Conservation (phyloP, 2,888 invertebrate genomes). For the Eretmocerus hayati region DNA sequence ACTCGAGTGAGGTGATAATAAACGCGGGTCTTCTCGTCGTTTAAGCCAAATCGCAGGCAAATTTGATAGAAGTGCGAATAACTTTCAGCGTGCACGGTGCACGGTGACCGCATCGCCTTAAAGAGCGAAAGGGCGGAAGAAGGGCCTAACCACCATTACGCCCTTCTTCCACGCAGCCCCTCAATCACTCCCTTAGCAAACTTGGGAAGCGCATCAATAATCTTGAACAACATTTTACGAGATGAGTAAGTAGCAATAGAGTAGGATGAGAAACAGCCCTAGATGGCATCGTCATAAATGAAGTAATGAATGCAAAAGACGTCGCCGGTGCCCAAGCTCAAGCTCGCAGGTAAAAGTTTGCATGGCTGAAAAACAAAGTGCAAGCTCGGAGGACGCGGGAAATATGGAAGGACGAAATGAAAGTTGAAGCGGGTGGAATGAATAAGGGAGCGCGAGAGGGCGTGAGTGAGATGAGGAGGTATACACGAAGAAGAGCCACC, state of each 20-base stretch:
- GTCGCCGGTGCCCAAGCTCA: constrained; percentile 6
- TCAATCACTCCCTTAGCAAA: too few species aligned
- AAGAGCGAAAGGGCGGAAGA: too few species aligned
- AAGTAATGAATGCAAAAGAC: constrained; percentile 19
- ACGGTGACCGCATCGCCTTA: too few species aligned
- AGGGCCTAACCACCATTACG: too few species aligned
- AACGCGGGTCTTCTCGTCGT: too few species aligned
- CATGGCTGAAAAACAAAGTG: neutral
- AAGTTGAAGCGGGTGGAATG: constrained; percentile 19
- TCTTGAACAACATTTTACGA: neutral
- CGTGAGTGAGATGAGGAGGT: neutral
- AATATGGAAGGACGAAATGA: constrained; percentile 22
- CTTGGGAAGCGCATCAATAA: too few species aligned
- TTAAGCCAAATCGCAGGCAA: too few species aligned
- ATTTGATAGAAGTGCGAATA: too few species aligned
- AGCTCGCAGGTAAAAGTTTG: constrained; percentile 10
- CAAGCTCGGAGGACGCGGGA: constrained; percentile 1
- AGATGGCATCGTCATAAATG: constrained; percentile 15
- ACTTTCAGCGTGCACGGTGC: too few species aligned
- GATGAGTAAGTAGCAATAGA: neutral
- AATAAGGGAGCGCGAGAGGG: constrained; percentile 2
- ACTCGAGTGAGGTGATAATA: too few species aligned
- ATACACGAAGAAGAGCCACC: constrained; percentile 13
- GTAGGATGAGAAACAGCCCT: too few species aligned
- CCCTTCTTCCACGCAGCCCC: too few species aligned